These are phyloP conservation scores for Oopsacas minuta DNA, from an alignment of 37 sponge, comb jelly and placozoan genomes.

Conservation along the genomic window DNA sequence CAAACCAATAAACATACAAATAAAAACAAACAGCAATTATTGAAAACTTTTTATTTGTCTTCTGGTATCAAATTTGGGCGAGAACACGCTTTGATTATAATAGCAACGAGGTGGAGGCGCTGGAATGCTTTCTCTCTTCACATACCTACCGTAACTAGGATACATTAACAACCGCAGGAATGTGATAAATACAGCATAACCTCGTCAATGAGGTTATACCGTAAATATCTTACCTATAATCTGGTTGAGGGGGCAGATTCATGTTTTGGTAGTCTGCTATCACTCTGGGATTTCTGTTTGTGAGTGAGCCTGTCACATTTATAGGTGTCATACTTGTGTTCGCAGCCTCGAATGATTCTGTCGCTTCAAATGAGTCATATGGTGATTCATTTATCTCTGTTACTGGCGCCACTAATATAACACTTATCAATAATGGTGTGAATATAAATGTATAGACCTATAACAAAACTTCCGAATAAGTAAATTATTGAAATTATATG, in stretches of 20 bases:
- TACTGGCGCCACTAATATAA: too few relatives aligned
- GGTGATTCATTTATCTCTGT: too few relatives aligned
- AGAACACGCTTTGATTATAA: not conserved
- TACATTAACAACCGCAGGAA: not conserved
- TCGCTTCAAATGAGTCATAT: not conserved
- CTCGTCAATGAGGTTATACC: too few relatives aligned
- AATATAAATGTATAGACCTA: too few relatives aligned
- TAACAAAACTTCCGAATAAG: too few relatives aligned
- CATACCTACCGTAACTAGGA: not conserved
- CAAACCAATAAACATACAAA: slow-evolving; percentile 14
- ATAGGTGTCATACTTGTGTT: not conserved
- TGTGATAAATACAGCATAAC: too few relatives aligned
- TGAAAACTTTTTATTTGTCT: not conserved
- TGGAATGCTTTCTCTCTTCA: not conserved
- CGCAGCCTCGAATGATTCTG: not conserved
- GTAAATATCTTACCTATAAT: not conserved
- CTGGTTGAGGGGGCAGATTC: not conserved
- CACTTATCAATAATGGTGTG: too few relatives aligned
- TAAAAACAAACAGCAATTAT: slow-evolving; percentile 10
- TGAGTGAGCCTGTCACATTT: not conserved
- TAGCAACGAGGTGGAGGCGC: slow-evolving; percentile 7
- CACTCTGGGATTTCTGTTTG: not conserved
- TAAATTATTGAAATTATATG: too few relatives aligned
- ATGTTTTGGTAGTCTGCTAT: not conserved
- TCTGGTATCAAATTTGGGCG: not conserved